These are phyloP conservation scores for Quadroppia sp. DNA, from an alignment of 2,888 invertebrate genomes.

Conservation along the genomic window DNA sequence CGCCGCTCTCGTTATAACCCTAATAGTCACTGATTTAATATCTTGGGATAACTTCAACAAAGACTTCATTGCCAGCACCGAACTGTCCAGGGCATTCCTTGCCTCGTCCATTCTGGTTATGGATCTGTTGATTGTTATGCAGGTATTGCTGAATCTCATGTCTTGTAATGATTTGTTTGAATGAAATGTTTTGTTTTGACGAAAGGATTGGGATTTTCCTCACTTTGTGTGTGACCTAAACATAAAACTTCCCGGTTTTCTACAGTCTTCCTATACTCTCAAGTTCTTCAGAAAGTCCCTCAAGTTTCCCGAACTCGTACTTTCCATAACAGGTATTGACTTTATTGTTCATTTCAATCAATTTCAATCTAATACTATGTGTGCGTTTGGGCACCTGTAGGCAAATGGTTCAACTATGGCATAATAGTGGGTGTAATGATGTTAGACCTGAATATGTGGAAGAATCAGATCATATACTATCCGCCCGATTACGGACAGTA, in stretches of 20 bases:
- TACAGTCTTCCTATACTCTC: slow-evolving; percentile 52
- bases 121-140: slow-evolving; percentile 58
- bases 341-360: too few relatives aligned
- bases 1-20: slow-evolving; percentile 55
- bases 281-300: slow-evolving; percentile 53
- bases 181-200: background rate
- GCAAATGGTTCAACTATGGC: slow-evolving; percentile 60
- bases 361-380: too few relatives aligned
- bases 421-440: slow-evolving; percentile 57
- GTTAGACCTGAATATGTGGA: slow-evolving; percentile 59
- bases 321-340: slow-evolving; percentile 54
- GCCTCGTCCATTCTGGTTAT: slow-evolving; percentile 58
- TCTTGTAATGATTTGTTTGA: too few relatives aligned
- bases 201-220: slow-evolving; percentile 58
- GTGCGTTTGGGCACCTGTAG: slow-evolving; percentile 50
- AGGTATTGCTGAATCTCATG: slow-evolving; percentile 49
- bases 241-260: slow-evolving; percentile 57
- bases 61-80: slow-evolving; percentile 57
- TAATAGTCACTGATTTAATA: slow-evolving; percentile 57
- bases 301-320: slow-evolving; percentile 50
- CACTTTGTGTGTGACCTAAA: slow-evolving; percentile 57
- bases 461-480: slow-evolving; percentile 57
- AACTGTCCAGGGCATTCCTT: slow-evolving; percentile 56
- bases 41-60: slow-evolving; percentile 57
- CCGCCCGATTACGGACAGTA: slow-evolving; percentile 57